Conservation (phyloP, 1,140 invertebrate genomes). For the Trichonephila inaurata region DNA sequence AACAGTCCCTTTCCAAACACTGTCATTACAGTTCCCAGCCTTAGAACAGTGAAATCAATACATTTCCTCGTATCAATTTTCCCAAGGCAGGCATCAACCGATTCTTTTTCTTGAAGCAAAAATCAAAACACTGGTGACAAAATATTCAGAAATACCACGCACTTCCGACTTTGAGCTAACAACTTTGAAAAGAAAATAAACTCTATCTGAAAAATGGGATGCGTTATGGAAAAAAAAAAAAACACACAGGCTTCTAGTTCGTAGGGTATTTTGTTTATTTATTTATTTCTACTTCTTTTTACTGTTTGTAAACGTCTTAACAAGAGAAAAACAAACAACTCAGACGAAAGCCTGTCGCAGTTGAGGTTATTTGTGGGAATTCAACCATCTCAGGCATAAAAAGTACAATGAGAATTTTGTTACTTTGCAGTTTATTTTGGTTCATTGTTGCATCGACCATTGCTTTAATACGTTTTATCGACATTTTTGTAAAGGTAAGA, state of each 20-base stretch:
- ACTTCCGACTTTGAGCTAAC: background rate
- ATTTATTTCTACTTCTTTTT: background rate
- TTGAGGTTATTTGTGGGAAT: constrained; percentile 60
- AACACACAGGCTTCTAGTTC: background rate
- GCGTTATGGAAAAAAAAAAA: constrained; percentile 14
- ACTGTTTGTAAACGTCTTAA: background rate
- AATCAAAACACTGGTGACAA: background rate
- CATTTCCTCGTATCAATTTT: constrained; percentile 16
- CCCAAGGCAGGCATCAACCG: background rate
- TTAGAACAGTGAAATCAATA: background rate
- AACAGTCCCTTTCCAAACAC: background rate
- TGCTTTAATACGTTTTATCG: constrained; percentile 65
- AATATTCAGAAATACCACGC: constrained; percentile 14
- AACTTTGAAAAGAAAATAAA: constrained; percentile 45
- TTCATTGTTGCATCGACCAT: constrained; percentile 47
- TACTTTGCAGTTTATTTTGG: constrained; percentile 6
- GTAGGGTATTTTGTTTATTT: background rate
- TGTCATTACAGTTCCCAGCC: background rate
- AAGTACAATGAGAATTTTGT: constrained; percentile 35
- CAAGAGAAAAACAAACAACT: constrained; percentile 39
- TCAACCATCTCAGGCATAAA: background rate
- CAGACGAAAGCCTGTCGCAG: constrained; percentile 18
- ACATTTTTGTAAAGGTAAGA: constrained; percentile 52
- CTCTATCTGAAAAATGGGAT: constrained; percentile 31
- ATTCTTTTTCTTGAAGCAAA: background rate